These are phyloP conservation scores for Aphyosemion australe DNA, from an alignment of 2,113 vertebrate genomes.

Conservation along the genomic window DNA sequence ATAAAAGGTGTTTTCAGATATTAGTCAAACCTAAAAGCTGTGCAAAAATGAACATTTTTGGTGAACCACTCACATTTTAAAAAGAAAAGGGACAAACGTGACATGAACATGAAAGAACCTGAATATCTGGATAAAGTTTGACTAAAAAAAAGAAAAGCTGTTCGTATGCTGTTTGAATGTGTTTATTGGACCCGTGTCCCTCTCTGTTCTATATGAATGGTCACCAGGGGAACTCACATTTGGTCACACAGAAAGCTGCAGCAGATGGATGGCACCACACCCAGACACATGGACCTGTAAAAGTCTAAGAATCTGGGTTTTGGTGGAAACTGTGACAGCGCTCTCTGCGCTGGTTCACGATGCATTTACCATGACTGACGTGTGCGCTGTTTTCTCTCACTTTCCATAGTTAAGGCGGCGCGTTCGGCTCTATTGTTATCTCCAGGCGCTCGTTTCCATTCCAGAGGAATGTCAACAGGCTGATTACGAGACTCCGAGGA, in stretches of 20 bases:
- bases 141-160: background rate
- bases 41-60: conserved; percentile 77
- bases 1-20: conserved; percentile 47
- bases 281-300: conserved; percentile 64
- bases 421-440: conserved; percentile 46
- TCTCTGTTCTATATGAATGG: conserved; percentile 39
- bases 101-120: conserved; percentile 71
- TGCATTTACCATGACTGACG: conserved; percentile 42
- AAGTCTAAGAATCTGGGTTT: conserved; percentile 65
- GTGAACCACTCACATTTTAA: conserved; percentile 64
- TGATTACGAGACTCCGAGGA: conserved; percentile 54
- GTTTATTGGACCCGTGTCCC: conserved; percentile 47
- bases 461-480: conserved; percentile 52
- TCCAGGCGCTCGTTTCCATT: conserved; percentile 53
- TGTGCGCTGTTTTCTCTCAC: conserved; percentile 43
- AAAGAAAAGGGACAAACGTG: conserved; percentile 41
- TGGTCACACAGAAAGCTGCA: conserved; percentile 33
- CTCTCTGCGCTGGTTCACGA: conserved; percentile 27
- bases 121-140: no score
- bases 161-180: conserved; percentile 22
- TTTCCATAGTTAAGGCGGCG: conserved; percentile 48
- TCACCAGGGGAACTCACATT: conserved; percentile 36
- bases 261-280: conserved; percentile 71
- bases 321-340: conserved; percentile 71
- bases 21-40: conserved; percentile 65